Conservation (phyloP, 2,888 invertebrate species). For the Eilema caniola region DNA sequence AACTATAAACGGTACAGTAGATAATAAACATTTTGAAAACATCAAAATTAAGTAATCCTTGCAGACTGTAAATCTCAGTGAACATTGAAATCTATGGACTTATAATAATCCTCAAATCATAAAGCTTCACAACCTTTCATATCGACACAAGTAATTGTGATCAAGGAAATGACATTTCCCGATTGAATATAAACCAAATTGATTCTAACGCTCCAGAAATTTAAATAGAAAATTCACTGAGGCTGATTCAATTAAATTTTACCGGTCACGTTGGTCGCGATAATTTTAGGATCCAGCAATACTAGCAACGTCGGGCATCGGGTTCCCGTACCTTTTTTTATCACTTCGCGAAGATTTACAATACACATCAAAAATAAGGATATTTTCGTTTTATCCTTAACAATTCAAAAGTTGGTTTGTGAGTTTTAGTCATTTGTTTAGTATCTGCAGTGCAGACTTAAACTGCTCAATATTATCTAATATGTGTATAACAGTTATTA, state of each 20-base stretch:
- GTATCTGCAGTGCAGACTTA: not conserved
- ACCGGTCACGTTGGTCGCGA: slow-evolving; percentile 32
- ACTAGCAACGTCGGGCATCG: too few species aligned
- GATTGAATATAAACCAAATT: slow-evolving; percentile 50
- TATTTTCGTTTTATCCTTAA: not conserved
- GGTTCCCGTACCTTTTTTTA: too few species aligned
- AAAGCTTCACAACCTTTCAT: slow-evolving; percentile 40
- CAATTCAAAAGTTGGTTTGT: not conserved
- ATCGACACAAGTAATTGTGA: slow-evolving; percentile 45
- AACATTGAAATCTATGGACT: slow-evolving; percentile 39
- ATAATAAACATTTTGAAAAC: not conserved
- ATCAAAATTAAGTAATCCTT: not conserved
- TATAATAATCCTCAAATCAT: slow-evolving; percentile 34
- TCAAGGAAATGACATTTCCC: slow-evolving; percentile 32
- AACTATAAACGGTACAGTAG: not conserved
- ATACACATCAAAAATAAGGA: not conserved
- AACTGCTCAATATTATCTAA: not conserved
- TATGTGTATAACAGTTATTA: too few species aligned
- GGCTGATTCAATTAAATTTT: slow-evolving; percentile 47
- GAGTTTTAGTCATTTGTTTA: not conserved
- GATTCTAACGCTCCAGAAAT: slow-evolving; percentile 39
- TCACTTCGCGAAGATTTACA: too few species aligned
- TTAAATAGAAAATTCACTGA: slow-evolving; percentile 47
- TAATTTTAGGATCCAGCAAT: slow-evolving; percentile 39
- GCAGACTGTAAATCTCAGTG: not conserved